phyloP scores from a whole-genome alignment of 2,888 invertebrate species.

The Thera obeliscata region DNA sequence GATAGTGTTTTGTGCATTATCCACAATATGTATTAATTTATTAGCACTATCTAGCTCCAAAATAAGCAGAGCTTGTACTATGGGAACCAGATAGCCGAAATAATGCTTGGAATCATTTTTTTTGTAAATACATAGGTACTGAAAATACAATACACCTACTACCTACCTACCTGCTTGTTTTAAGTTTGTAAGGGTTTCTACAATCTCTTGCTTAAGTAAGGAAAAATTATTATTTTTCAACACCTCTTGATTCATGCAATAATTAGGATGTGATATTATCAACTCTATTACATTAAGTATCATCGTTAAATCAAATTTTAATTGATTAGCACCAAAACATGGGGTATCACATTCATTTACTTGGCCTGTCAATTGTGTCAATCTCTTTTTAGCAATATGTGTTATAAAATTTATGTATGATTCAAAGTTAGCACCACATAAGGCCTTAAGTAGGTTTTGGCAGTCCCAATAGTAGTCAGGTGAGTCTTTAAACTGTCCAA shows the following conservation, averaged over 20 bases:
- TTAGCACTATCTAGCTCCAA: too few relatives aligned
- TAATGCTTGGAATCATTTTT: too few relatives aligned
- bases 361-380: conserved; percentile 70
- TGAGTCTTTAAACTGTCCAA: conserved; percentile 90
- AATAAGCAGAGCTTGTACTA: too few relatives aligned
- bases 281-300: conserved; percentile 27
- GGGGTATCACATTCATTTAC: conserved; percentile 67
- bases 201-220: conserved; percentile 15
- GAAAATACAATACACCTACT: neutral
- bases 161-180: neutral
- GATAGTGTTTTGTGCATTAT: too few relatives aligned
- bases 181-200: conserved; percentile 4
- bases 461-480: conserved; percentile 89
- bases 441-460: conserved; percentile 90
- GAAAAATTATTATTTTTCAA: conserved; percentile 8
- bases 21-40: too few relatives aligned
- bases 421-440: conserved; percentile 90
- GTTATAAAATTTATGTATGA: conserved; percentile 88
- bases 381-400: conserved; percentile 86
- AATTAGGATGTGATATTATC: conserved; percentile 21
- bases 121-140: too few relatives aligned
- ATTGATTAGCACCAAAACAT: conserved; percentile 68
- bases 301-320: conserved; percentile 67
- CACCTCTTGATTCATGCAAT: conserved; percentile 19
- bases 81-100: too few relatives aligned